Base-by-base conservation (phyloP, 2,888 invertebrate genomes). In the Hirtodrosophila alboralis region DNA sequence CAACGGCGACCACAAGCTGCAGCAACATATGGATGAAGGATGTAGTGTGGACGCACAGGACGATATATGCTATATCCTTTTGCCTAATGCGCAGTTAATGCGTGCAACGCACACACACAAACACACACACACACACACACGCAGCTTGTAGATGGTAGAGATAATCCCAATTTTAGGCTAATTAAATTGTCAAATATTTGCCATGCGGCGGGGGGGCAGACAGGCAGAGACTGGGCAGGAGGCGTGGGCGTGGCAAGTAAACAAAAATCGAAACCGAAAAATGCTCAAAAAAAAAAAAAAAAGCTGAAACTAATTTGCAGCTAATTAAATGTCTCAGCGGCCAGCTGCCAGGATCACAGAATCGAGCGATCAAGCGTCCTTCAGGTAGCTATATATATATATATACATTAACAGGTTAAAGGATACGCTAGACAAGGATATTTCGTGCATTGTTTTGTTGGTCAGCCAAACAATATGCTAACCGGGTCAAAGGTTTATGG, bases 151-250 rank as follows among this genome's bases (percentile, higher is more conserved):
- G 16, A 30, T 27, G 7, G 12, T 23, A 38, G 61, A 69, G 78
- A 76, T 89, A 87, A 89, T 88, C 85, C 84, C 66, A 66, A 78
- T 80, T 78, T 86, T 86, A 77, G 76, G 74, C 87, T 89, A 89
- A 89, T 89, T 89, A 88, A 87, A 89, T 88, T 89, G 88, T 84
- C 88, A 89, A 90, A 89, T 88, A 89, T 89, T 89, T 88, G 38
- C 12, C 27, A 21, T 21, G 18, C n/a, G 23, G 6, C 6, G 23
- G 6, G 23, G 26, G 44, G 49, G 18, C 18, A 5, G 48, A 52
- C 44, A 41, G n/a, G 38, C 44, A 49, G 0, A 14, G 18, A n/a
- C n/a, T n/a, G 18, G 18, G 18, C 18, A 41, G 21, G 36, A 43
- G 31, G 45, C 41, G 61, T 45, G 48, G 64, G 60, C 68, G 63